These are phyloP conservation scores for Neoseiulus cucumeris DNA, from an alignment of 1,140 invertebrate species.

Conservation along the genomic window DNA sequence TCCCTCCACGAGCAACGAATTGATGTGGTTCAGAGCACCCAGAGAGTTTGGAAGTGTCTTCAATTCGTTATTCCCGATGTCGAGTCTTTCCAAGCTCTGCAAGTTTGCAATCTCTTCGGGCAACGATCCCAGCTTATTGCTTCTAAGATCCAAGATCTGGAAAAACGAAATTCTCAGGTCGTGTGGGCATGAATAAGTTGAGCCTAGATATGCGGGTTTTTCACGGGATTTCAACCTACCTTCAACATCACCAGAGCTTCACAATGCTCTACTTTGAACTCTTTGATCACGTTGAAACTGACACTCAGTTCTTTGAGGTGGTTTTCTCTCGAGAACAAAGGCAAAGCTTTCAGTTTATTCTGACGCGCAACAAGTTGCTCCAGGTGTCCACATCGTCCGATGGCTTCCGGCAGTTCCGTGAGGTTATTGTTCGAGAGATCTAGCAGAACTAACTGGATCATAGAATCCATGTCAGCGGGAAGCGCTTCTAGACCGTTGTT, in stretches of 20 bases:
- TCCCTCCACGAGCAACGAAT: slow-evolving; percentile 57
- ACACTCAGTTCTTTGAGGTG: slow-evolving; percentile 48
- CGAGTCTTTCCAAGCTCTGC: slow-evolving; percentile 50
- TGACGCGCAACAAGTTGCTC: slow-evolving; percentile 56
- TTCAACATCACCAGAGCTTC: neutral
- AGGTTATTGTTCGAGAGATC: slow-evolving; percentile 57
- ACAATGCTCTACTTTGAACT: neutral
- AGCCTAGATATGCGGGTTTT: too few species aligned
- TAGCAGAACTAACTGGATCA: slow-evolving; percentile 39
- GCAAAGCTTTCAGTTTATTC: slow-evolving; percentile 39
- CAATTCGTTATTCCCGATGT: slow-evolving; percentile 55
- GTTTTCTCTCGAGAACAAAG: slow-evolving; percentile 22
- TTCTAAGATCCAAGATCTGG: slow-evolving; percentile 45
- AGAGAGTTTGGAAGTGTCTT: slow-evolving; percentile 50
- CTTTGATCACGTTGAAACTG: slow-evolving; percentile 50
- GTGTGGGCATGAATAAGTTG: slow-evolving; percentile 24
- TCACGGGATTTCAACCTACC: too few species aligned
- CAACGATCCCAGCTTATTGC: slow-evolving; percentile 47
- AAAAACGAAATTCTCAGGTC: slow-evolving; percentile 25
- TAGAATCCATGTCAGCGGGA: slow-evolving; percentile 35
- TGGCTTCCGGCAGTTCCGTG: slow-evolving; percentile 40
- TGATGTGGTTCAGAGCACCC: slow-evolving; percentile 52
- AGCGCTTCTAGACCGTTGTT: slow-evolving; percentile 24
- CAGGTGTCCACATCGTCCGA: slow-evolving; percentile 55
- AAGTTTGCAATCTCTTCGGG: slow-evolving; percentile 55